These are phyloP conservation scores for Tor tambroides DNA, from an alignment of 2,113 vertebrate species.

Conservation along the genomic window DNA sequence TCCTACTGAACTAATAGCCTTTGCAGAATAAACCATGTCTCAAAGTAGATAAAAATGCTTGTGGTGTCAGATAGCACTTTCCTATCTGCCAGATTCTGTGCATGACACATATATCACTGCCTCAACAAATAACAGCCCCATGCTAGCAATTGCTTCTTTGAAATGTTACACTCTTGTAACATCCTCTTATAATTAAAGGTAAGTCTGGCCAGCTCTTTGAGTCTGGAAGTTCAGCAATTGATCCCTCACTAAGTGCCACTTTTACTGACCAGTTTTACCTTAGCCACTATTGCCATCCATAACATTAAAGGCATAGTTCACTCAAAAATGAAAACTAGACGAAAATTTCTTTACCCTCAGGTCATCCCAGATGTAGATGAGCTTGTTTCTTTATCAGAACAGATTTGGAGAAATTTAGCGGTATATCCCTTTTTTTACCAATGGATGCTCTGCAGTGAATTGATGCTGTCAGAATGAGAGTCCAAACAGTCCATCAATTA, in stretches of 20 bases:
- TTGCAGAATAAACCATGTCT: constrained; percentile 46
- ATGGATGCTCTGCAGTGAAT: too few relatives aligned
- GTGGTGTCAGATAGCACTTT: constrained; percentile 38
- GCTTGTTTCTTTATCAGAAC: too few relatives aligned
- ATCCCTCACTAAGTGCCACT: too few relatives aligned
- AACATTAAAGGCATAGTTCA: not conserved
- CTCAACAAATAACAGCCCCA: constrained; percentile 5
- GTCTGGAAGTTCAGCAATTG: not conserved
- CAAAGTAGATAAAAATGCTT: constrained; percentile 38
- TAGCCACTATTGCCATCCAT: not conserved
- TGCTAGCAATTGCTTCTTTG: not conserved
- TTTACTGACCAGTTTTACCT: not conserved
- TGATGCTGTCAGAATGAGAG: too few relatives aligned
- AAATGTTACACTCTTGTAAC: constrained; percentile 2
- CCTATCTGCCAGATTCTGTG: constrained; percentile 31
- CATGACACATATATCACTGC: constrained; percentile 39
- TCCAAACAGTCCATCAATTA: too few relatives aligned
- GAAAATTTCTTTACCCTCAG: too few relatives aligned
- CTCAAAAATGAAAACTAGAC: not conserved
- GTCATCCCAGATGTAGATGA: too few relatives aligned
- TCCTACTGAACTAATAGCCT: constrained; percentile 50
- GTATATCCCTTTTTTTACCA: not conserved
- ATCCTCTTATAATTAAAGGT: not conserved
- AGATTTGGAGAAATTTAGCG: too few relatives aligned
- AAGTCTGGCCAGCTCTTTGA: not conserved